A percentile compares a stretch with the other conserved stretches of the same genome.
These are phyloP conservation scores for Mesochorus sp. DNA, from an alignment of 2,888 invertebrate genomes.

Conservation along the genomic window DNA sequence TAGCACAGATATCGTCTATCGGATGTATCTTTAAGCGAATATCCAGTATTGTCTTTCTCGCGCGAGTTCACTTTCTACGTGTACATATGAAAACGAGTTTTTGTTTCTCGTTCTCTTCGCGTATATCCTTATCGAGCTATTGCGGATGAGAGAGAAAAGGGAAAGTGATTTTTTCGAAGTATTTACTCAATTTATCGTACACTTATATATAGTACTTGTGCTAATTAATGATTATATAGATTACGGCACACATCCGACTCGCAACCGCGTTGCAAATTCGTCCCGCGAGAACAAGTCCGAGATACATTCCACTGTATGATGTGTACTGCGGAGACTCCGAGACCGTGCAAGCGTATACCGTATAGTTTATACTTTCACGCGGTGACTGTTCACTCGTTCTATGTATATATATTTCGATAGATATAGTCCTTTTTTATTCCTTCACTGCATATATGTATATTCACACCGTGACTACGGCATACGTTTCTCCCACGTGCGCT, in stretches of 20 bases:
- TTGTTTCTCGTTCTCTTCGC: constrained; percentile 23
- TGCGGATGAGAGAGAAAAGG: constrained; percentile 31
- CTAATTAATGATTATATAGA: constrained; percentile 20
- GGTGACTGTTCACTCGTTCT: constrained; percentile 23
- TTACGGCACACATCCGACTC: constrained; percentile 38
- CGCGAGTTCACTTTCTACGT: constrained; percentile 34
- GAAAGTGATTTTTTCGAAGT: constrained; percentile 26
- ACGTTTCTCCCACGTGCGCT: constrained; percentile 50
- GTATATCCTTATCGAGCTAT: constrained; percentile 19
- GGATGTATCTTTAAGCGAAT: constrained; percentile 13
- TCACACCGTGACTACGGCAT: constrained; percentile 7
- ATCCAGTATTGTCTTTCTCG: constrained; percentile 20
- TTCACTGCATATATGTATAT: too few species aligned
- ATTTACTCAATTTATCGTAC: constrained; percentile 10
- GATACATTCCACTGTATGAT: neutral
- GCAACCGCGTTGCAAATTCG: neutral
- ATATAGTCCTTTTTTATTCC: constrained; percentile 17
- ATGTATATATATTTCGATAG: too few species aligned
- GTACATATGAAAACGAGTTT: constrained; percentile 35
- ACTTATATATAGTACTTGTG: neutral
- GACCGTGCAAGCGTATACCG: constrained; percentile 18
- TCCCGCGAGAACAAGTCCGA: constrained; percentile 4
- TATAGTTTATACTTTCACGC: constrained; percentile 54
- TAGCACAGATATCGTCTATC: neutral
- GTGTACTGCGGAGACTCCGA: constrained; percentile 7